Base-by-base conservation (phyloP, 2,113 vertebrate species). In the Xenopus laevis region DNA sequence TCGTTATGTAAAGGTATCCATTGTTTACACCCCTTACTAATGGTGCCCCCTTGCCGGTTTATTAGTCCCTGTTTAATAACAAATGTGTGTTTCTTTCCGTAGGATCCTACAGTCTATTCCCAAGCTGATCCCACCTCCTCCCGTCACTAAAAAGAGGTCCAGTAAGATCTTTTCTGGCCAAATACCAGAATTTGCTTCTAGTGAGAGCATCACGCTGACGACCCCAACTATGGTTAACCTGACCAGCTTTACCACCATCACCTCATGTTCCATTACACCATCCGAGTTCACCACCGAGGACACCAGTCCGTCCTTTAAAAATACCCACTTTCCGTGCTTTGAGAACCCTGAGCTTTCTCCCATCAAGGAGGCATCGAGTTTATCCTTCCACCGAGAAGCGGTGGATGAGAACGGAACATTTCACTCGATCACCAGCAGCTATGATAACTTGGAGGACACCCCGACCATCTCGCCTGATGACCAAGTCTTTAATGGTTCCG, bases 71-170 rank as follows among this genome's bases (percentile, higher is more conserved):
- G 47, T 50, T 4, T 12, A 10, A 50, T 13, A 50, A 50, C 13
- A 47, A 11, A n/a, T n/a, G 12, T 50, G 3, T 50, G 47, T 53
- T 20, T 74, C 4, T 7, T 52, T 12, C n/a, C 5, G 71, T 87
- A 92, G 93, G 82, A 82, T 65, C 63, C 84, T 88, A 65, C 87
- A 87, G 18, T 84, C 84, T 71, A 91, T 95, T 58, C 93, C 92
- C 62, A 93, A 91, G 76, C 84, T 96, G 8, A 90, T 93, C 72
- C 92, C 91, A 0, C 93, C 92, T 0, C 93, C 91, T 0, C 89
- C 91, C 4, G 83, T 87, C 61, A 47, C 85, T 58, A 88, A 92
- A 30, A 94, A 95, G 65, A 85, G 93, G 13, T 86, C 89, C 0
- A 89, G 88, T 80, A 89, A 94, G 81, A 90, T 89, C 64, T 92